Evolutionary conservation across 2,113 vertebrate genomes (phyloP), one percentile per base, ranked within the genome.

Genomic region (Zosterops japonicus): DNA sequence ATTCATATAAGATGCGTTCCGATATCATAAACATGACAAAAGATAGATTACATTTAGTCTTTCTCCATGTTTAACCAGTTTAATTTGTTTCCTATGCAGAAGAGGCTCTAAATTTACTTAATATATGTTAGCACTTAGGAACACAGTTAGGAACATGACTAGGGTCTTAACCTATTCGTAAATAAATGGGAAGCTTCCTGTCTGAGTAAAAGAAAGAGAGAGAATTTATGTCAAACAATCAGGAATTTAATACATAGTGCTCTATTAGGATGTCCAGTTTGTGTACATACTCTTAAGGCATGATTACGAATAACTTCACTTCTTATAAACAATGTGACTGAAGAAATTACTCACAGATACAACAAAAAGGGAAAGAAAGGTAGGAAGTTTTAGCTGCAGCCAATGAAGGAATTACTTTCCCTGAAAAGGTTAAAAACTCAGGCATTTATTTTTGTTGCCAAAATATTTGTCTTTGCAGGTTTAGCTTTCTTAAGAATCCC

Each of bases 141-240:
- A 97, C 97, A 98, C 97, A 95, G 98, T 98, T 98, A 98, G 98
- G 98, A 98, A 98, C 98, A 98, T 98, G 98, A 98, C 97, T 97
- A 97, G 96, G 98, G 98, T 99, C 98, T 97, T 96, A 98, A 98
- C 99, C 99, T 98, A 94, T 98, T 97, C 97, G 96, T 98, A 98
- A 98, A 99, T 98, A 98, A 98, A 99, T 99, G 98, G 98, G 98
- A 98, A 98, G 98, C 98, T 99, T 99, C 98, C 98, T 98, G 98
- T 98, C 98, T 98, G 96, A 97, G 97, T 97, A 98, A 98, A 98
- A 98, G 97, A 99, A 98, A 98, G 98, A 98, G 98, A 98, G 98
- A 98, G 98, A 98, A 97, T 98, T 98, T 98, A 98, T 99, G 99
- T 99, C 99, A 99, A 99, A 99, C 99, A 99, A 98, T 98, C 98